Conservation (phyloP, 2,797 vertebrate genomes). For the Heterohyrax brucei region DNA sequence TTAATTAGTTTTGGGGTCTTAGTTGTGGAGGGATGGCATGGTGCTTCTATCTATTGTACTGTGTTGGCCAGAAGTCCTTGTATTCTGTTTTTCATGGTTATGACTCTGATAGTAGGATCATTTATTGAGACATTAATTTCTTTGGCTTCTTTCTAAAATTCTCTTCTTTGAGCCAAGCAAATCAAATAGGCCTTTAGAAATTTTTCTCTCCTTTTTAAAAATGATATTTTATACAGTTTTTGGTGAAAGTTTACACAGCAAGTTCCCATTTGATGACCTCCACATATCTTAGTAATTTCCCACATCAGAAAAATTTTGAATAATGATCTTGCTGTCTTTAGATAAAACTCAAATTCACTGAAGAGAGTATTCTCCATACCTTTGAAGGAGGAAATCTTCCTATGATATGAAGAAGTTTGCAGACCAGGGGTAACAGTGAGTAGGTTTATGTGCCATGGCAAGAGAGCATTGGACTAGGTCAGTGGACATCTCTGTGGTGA, state of each 20-base stretch:
- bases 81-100: neutral
- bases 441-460: neutral
- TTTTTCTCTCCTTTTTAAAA: neutral
- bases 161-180: slow-evolving; percentile 30
- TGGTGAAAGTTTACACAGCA: too few relatives aligned
- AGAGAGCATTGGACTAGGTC: neutral
- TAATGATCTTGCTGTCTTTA: slow-evolving; percentile 38
- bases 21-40: too few relatives aligned
- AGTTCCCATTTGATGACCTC: too few relatives aligned
- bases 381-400: slow-evolving; percentile 54
- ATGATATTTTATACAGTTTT: too few relatives aligned
- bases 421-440: neutral
- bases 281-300: slow-evolving; percentile 38
- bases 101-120: slow-evolving; percentile 36
- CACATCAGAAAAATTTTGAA: slow-evolving; percentile 12
- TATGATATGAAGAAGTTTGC: neutral
- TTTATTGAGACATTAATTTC: slow-evolving; percentile 41
- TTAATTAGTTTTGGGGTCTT: too few relatives aligned
- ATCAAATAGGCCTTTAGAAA: neutral
- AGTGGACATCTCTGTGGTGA: neutral
- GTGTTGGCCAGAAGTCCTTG: too few relatives aligned
- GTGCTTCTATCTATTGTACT: too few relatives aligned
- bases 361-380: neutral
- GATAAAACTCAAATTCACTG: slow-evolving; percentile 25
- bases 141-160: neutral